Percentiles rank a stretch among this genome's conserved stretches.
phyloP scores from a whole-genome alignment of 2,797 vertebrate genomes.

The Peromyscus attwateri region DNA sequence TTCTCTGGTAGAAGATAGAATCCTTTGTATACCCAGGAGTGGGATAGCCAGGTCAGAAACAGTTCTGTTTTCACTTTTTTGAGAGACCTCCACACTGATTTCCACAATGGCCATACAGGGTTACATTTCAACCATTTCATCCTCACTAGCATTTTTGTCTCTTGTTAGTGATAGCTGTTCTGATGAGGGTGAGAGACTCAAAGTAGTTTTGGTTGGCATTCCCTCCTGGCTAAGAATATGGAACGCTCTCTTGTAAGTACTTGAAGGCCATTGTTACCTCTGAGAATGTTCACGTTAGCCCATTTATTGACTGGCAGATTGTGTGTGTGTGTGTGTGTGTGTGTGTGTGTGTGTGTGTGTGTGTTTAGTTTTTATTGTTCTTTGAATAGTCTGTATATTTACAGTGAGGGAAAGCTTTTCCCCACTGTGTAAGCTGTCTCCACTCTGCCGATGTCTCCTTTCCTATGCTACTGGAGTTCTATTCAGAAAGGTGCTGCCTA shows the following conservation, averaged over 20 bases:
- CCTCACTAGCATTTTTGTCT: background rate
- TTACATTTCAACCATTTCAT: background rate
- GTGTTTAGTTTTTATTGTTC: background rate
- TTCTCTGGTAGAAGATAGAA: background rate
- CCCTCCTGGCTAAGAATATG: background rate
- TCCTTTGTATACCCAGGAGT: background rate
- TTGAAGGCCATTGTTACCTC: background rate
- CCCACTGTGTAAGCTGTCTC: background rate
- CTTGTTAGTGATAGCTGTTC: background rate
- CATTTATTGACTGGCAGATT: background rate
- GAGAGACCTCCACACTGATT: background rate
- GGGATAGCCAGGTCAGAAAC: background rate
- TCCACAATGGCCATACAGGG: background rate
- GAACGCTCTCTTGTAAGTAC: background rate
- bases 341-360: background rate
- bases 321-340: background rate
- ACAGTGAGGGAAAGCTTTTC: background rate
- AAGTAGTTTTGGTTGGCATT: background rate
- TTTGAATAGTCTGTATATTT: background rate
- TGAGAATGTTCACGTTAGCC: background rate
- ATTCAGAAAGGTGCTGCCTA: background rate
- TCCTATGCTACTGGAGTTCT: background rate
- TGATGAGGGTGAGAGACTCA: background rate
- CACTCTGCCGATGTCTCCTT: background rate
- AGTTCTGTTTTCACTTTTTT: background rate